Percentiles rank a stretch among this genome's conserved stretches.
Conservation (phyloP, 2,888 invertebrate genomes). For the Gymnoscelis rufifasciata region DNA sequence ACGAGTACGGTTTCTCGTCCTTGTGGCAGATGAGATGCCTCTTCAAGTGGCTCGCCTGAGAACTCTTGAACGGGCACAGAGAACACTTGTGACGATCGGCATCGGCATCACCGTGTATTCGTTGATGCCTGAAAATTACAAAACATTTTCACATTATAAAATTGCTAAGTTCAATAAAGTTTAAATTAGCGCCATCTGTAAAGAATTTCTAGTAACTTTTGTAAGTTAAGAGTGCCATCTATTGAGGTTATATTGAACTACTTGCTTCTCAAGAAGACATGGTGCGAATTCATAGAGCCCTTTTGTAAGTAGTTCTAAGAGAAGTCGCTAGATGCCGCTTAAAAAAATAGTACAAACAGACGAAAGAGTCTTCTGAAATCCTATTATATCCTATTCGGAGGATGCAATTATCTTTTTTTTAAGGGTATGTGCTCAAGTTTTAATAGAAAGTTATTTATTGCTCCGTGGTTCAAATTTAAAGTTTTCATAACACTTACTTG, state of each 20-base stretch:
- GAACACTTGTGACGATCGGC: conserved; percentile 80
- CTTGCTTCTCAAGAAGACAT: neutral
- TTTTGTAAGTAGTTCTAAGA: neutral
- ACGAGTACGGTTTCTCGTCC: conserved; percentile 90
- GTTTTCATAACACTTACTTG: conserved; percentile 38
- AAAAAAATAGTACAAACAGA: too few species aligned
- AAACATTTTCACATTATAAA: too few species aligned
- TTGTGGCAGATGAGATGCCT: conserved; percentile 89
- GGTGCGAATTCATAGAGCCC: neutral
- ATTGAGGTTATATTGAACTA: neutral
- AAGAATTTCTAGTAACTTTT: neutral
- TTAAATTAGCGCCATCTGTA: conserved; percentile 31
- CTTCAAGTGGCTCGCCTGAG: conserved; percentile 84
- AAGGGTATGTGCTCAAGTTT: too few species aligned
- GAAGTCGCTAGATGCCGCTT: conserved; percentile 8
- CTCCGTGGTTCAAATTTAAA: neutral
- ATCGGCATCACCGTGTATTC: conserved; percentile 68
- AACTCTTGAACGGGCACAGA: conserved; percentile 84
- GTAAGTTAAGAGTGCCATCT: conserved; percentile 33
- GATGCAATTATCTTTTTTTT: too few species aligned
- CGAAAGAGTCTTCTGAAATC: too few species aligned
- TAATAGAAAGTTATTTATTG: too few species aligned
- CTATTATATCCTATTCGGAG: too few species aligned
- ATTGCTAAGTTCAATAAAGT: too few species aligned
- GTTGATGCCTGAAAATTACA: conserved; percentile 78